Evolutionary conservation across 2,888 invertebrate genomes (phyloP).

Genomic region (Lutraria lutraria): DNA sequence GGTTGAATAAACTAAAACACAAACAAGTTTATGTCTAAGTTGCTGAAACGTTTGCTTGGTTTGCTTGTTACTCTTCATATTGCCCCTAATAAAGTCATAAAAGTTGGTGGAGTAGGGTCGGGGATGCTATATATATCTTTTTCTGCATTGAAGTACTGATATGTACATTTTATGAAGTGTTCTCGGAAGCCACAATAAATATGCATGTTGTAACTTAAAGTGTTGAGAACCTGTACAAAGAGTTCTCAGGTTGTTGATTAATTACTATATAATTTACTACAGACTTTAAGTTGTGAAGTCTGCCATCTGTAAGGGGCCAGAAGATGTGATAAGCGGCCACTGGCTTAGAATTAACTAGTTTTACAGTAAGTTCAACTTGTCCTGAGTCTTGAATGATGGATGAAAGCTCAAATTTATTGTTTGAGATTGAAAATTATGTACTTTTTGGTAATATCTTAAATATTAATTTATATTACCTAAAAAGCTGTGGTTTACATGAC

Average conservation of each 20-base stretch:
- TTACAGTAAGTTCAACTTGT: no score
- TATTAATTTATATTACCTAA: no score
- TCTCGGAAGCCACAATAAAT: neutral
- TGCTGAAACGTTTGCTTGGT: neutral
- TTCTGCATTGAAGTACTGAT: neutral
- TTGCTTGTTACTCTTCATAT: neutral
- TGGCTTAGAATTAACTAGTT: no score
- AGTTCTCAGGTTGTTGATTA: neutral
- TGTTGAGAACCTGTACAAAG: neutral
- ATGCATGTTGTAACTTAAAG: neutral
- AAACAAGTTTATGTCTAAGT: slow-evolving; percentile 13
- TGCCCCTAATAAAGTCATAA: slow-evolving; percentile 4
- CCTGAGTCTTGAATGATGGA: no score
- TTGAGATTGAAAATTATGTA: no score
- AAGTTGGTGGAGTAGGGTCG: neutral
- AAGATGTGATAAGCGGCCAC: no score
- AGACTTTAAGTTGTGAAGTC: no score
- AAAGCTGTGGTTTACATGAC: no score
- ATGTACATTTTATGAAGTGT: neutral
- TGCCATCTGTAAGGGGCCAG: no score
- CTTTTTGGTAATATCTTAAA: no score
- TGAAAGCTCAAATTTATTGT: no score
- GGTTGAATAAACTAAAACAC: slow-evolving; percentile 20
- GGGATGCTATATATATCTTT: neutral
- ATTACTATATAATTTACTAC: no score